Base-by-base conservation (phyloP, 2,888 invertebrate species). In the Oasisia sp. region DNA sequence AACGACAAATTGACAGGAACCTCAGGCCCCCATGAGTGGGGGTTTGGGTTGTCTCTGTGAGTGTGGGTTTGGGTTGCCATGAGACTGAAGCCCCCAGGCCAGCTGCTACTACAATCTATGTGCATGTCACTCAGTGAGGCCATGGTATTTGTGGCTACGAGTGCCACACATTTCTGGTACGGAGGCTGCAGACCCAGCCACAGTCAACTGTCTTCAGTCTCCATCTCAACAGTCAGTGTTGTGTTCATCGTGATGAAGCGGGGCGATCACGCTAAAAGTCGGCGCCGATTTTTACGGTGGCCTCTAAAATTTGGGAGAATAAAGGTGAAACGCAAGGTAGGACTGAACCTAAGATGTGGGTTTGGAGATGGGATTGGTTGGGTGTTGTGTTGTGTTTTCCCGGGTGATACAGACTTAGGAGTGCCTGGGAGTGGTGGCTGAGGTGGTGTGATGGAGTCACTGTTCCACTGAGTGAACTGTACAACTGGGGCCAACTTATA, bases 21-120 rank as follows among this genome's bases (percentile, higher is more conserved):
- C n/a, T 74, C 27, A 74, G 74, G 19, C 19, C 74, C 38, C 14
- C 27, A 27, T 74, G 74, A 32, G n/a, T 90, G 19, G 32, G 90
- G 19, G 7, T 44, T 44, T 50, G 91, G 91, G 32, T 56, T 44
- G 32, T 38, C 32, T 4, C 14, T 74, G 74, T 74, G 27, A 32
- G n/a, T 90, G 19, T 90, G 90, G 19, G 7, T 44, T 44, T 50
- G 91, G 91, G 32, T 56, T 44, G 32, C 91, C 32, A 0, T 7
- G 19, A 74, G n/a, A 74, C 27, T 74, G n/a, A 74, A 19, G 74
- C 74, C 74, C 32, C 50, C 14, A 45, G 91, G n/a, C 50, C 50
- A 32, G 32, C 91, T 90, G 74, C 74, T 74, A n/a, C 19, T n/a
- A 74, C 74, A 74, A 74, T 74, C 27, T 74, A 74, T 74, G n/a